Evolutionary conservation across 2,113 vertebrate genomes (phyloP).

Genomic region (Garra rufa): DNA sequence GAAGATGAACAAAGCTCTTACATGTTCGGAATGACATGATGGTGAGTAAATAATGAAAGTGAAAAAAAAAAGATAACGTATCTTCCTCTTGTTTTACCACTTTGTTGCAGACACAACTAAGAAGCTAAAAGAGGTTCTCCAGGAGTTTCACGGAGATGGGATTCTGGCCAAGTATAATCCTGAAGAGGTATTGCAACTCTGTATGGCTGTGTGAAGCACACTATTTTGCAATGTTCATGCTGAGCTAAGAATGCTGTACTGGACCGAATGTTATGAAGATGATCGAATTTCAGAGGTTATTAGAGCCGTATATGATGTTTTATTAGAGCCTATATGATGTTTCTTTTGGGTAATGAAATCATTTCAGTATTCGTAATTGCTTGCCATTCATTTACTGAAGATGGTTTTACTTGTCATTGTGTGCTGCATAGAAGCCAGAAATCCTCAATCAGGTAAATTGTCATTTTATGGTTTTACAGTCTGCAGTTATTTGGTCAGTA

Average conservation of each 20-base stretch:
- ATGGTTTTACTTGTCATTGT: background rate
- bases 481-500: background rate
- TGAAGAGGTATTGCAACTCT: constrained; percentile 83
- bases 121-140: constrained; percentile 94
- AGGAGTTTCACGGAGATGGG: constrained; percentile 94
- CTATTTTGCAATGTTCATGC: background rate
- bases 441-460: constrained; percentile 23
- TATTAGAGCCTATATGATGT: no score
- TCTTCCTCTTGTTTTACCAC: no score
- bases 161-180: constrained; percentile 94
- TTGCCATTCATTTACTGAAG: background rate
- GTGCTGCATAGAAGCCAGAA: background rate
- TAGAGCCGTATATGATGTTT: background rate
- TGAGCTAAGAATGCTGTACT: background rate
- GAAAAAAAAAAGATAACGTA: no score
- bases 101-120: constrained; percentile 88
- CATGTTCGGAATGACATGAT: no score
- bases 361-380: background rate
- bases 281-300: background rate
- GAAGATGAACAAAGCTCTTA: no score
- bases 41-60: no score
- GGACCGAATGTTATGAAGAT: background rate
- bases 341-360: background rate
- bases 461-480: constrained; percentile 1
- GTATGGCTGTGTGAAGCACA: background rate